Percentiles rank a stretch among this genome's conserved stretches.
These are phyloP conservation scores for Agrypnia vestita DNA, from an alignment of 1,140 invertebrate genomes.

Conservation along the genomic window DNA sequence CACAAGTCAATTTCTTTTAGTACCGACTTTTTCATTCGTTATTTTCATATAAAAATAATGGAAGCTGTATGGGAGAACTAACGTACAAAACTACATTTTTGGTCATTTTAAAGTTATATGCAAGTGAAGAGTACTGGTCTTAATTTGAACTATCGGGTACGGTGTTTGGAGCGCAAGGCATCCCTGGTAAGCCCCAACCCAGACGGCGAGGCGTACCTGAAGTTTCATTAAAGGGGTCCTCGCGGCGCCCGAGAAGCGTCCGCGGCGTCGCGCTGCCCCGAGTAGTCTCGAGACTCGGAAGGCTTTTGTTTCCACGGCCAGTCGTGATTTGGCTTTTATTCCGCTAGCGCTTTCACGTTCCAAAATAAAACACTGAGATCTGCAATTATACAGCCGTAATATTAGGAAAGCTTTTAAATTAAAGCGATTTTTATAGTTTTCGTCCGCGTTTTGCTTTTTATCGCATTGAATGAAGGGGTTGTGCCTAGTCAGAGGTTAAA, in stretches of 20 bases:
- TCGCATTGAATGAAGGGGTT: too few relatives aligned
- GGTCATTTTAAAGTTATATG: too few relatives aligned
- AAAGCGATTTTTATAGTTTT: too few relatives aligned
- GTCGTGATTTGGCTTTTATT: slow-evolving; percentile 35
- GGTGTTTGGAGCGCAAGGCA: not conserved
- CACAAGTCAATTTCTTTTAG: too few relatives aligned
- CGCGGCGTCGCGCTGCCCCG: not conserved
- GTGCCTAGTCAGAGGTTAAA: too few relatives aligned
- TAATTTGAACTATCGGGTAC: too few relatives aligned
- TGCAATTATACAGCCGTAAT: not conserved
- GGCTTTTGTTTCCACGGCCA: slow-evolving; percentile 21
- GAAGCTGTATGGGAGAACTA: too few relatives aligned
- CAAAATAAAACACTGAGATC: not conserved
- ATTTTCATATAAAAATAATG: too few relatives aligned
- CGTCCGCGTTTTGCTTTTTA: too few relatives aligned
- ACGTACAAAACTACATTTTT: too few relatives aligned
- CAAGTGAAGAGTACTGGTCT: too few relatives aligned
- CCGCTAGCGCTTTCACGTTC: not conserved
- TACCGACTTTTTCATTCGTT: too few relatives aligned
- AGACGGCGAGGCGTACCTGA: slow-evolving; percentile 17
- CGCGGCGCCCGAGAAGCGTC: slow-evolving; percentile 34
- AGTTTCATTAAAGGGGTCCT: slow-evolving; percentile 45
- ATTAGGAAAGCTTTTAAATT: not conserved
- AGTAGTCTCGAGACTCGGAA: slow-evolving; percentile 29
- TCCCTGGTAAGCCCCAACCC: not conserved